Evolutionary conservation across 2,797 vertebrate species (phyloP).

Genomic region (Morus bassanus): DNA sequence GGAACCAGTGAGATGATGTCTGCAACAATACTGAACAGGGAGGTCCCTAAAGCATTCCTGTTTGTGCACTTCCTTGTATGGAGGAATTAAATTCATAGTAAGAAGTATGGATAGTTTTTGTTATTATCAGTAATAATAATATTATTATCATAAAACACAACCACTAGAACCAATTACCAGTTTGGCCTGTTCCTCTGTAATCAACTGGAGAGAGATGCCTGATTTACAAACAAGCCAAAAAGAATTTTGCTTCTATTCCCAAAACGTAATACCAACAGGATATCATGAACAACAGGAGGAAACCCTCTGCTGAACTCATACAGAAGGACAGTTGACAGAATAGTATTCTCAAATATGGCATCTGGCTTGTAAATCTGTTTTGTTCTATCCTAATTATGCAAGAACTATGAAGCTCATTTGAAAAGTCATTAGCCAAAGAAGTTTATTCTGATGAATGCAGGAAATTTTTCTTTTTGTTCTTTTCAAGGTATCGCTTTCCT

Average conservation of each 20-base stretch:
- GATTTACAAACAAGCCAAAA: background rate
- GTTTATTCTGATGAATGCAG: background rate
- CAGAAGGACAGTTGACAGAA: background rate
- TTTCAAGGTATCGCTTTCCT: background rate
- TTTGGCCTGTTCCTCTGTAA: background rate
- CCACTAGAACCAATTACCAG: background rate
- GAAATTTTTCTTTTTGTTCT: background rate
- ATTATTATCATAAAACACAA: background rate
- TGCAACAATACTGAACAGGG: background rate
- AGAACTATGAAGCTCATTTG: background rate
- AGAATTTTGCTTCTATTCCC: background rate
- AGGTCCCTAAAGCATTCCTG: background rate
- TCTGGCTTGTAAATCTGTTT: background rate
- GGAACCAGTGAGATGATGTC: background rate
- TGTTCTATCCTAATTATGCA: background rate
- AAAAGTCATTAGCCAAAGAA: background rate
- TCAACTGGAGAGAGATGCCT: background rate
- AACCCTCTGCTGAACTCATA: background rate
- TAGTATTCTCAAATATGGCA: background rate
- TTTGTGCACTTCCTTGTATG: background rate
- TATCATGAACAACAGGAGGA: constrained; percentile 21
- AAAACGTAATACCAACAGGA: background rate
- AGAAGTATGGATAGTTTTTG: background rate
- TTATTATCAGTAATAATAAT: background rate
- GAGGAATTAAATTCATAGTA: background rate